Evolutionary conservation across 2,888 invertebrate genomes (phyloP).

Genomic region (Sclerodermus sp.): DNA sequence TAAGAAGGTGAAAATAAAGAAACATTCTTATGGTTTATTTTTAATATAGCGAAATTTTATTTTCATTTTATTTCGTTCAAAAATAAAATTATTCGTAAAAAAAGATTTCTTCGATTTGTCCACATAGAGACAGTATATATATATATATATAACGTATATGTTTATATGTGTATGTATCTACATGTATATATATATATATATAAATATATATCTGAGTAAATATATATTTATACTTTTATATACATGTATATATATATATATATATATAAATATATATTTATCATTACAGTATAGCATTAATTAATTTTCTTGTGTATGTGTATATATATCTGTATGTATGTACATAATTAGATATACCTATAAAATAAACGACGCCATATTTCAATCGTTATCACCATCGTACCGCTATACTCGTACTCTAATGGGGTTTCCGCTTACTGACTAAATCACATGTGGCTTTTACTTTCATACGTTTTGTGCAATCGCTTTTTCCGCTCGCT

Average conservation of each 20-base stretch:
- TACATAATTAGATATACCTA: conserved; percentile 20
- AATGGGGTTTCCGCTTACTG: conserved; percentile 50
- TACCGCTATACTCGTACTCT: conserved; percentile 37
- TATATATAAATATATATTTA: conserved; percentile 20
- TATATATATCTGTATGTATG: conserved; percentile 26
- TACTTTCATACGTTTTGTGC: conserved; percentile 54
- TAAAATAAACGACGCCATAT: conserved; percentile 9
- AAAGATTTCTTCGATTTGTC: conserved; percentile 52
- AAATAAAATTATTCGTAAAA: conserved; percentile 59
- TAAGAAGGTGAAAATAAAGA: too few relatives aligned
- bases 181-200: conserved; percentile 14
- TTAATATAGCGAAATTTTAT: conserved; percentile 52
- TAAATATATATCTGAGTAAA: too few relatives aligned
- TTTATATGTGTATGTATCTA: conserved; percentile 19
- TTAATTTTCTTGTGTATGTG: conserved; percentile 31
- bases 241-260: conserved; percentile 35
- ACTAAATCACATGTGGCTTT: conserved; percentile 56
- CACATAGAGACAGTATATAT: conserved; percentile 45
- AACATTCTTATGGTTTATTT: conserved; percentile 11
- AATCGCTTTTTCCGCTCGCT: conserved; percentile 24
- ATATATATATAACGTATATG: too few relatives aligned
- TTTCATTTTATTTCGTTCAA: conserved; percentile 56
- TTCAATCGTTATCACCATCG: conserved; percentile 29
- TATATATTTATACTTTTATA: conserved; percentile 18
- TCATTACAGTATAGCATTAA: conserved; percentile 26